Base-by-base conservation (phyloP, 2,888 invertebrate species). In the Drosophila yooni region DNA sequence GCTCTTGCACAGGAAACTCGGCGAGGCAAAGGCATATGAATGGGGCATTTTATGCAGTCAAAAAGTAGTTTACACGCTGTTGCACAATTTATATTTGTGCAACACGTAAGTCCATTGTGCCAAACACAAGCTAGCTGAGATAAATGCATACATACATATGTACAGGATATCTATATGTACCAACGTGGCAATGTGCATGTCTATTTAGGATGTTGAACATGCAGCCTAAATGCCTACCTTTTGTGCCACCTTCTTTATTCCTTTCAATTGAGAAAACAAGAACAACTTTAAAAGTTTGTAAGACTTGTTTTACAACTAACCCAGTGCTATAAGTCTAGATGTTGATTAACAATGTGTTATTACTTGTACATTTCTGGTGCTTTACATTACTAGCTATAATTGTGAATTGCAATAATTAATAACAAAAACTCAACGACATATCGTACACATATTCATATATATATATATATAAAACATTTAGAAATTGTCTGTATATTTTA, bases 61-160 rank as follows among this genome's bases (percentile, higher is more conserved):
- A 83, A 89, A 91, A 83, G 89, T 87, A 89, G 82, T 91, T 92
- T 89, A 89, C 91, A 91, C 92, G 91, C 89, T 89, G 90, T 89
- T 91, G 89, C 87, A 85, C 89, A 89, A 91, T 91, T 92, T 91
- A 90, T 89, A 87, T 81, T 90, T 89, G 85, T 90, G 88, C 83
- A 88, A 84, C 90, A 89, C 86, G 90, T 88, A 88, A 85, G 81
- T 81, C 82, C 79, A 73, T 87, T 79, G 80, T 84, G 73, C 79
- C 79, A 89, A 70, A 81, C 74, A 60, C 64, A 74, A 58, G 67
- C 48, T 57, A 53, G 40, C 34, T 50, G 8, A 76, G 74, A 67
- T 74, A 77, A 67, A 70, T 70, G 67, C 58, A 70, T 27, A 48
- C 43, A 52, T 40, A 33, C 31, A 53, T 18, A 58, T 46, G 11